phyloP scores from a whole-genome alignment of 2,113 vertebrate species.

The Gopherus flavomarginatus region DNA sequence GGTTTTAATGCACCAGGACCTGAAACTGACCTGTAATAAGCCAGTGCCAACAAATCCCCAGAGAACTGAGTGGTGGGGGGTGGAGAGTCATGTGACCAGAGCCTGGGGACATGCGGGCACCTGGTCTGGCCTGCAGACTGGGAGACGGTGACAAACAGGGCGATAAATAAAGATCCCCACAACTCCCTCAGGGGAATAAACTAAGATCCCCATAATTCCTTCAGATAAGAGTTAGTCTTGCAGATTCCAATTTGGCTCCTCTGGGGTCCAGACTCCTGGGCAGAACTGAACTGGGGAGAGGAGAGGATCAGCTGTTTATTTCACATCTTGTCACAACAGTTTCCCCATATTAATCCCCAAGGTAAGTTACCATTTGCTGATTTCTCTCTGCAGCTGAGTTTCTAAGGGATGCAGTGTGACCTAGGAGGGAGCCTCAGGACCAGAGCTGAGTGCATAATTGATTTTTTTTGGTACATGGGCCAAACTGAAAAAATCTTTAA shows the following conservation, averaged over 20 bases:
- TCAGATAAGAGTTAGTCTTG: background rate
- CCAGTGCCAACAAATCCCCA: background rate
- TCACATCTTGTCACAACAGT: rapidly evolving
- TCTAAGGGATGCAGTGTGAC: background rate
- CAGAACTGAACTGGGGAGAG: background rate
- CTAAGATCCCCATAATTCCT: background rate
- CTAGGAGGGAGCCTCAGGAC: rapidly evolving
- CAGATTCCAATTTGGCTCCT: background rate
- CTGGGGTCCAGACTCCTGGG: background rate
- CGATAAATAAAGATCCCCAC: background rate
- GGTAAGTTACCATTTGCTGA: background rate
- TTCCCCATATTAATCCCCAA: background rate
- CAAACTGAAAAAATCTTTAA: background rate
- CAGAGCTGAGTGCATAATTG: rapidly evolving
- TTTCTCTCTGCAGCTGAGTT: background rate
- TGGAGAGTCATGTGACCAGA: background rate
- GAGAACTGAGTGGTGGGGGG: background rate
- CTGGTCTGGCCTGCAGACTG: background rate
- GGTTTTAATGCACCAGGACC: background rate
- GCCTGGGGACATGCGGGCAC: background rate
- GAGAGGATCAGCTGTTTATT: background rate
- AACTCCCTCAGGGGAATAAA: background rate
- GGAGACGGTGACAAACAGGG: conserved; percentile 15
- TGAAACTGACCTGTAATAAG: rapidly evolving
- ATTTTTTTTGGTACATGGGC: background rate